Evolutionary conservation across 2,113 vertebrate genomes (phyloP), one percentile per base, ranked within the genome.

Genomic region (Elgaria multicarinata): DNA sequence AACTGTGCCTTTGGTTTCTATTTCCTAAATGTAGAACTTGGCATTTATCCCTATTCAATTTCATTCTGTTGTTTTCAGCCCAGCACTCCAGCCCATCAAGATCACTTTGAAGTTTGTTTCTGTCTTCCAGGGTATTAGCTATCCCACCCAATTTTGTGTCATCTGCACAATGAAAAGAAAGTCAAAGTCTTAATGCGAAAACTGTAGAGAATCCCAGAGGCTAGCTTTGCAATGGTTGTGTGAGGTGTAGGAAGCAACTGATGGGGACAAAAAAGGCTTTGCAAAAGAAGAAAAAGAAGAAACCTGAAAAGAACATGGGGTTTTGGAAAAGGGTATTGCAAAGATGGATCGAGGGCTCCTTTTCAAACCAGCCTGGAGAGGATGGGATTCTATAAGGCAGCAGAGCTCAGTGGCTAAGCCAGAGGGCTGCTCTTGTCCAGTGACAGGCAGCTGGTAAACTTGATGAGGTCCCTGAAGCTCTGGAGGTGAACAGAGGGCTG

Each of bases 371-470:
- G 88, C 6, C 62, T 92, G 90, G 83, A 3, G 74, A 0, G 1
- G 81, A 28, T 80, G 74, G 28, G 89, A 10, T 22, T 14, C 14
- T 62, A 86, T 62, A 75, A n/a, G 39, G 14, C 42, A 77, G 91
- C 42, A 50, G 6, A 39, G 55, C 18, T 44, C 28, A 4, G 28
- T 1, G 55, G 72, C 39, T 86, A 94, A 36, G 79, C 13, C 14
- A 36, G 44, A 55, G 78, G 91, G 78, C 85, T 90, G 89, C 87
- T 93, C 91, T 42, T 67, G 69, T 83, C 85, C 86, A 76, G 28
- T 86, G 90, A 93, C 1, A 66, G 89, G 87, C 92, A 93, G 85
- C 18, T 86, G 85, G 44, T 92, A 92, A 89, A 71, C 77, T 88
- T 53, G 86, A 76, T 5, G 5, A 85, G n/a, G 20, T 80, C 67